Base-by-base conservation (phyloP, 2,888 invertebrate genomes). In the Sisyra terminalis region DNA sequence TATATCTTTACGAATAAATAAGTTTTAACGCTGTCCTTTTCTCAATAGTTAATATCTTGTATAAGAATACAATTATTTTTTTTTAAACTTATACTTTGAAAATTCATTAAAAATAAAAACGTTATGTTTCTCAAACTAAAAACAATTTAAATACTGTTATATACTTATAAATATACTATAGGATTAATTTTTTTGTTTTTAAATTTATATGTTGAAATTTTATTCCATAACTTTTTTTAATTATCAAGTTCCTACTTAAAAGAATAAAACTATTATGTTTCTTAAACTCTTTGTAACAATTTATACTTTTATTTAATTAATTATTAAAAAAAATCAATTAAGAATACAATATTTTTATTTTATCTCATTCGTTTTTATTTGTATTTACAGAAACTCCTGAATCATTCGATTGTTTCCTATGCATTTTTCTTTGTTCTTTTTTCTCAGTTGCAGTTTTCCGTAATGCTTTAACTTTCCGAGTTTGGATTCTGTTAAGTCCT, bases 391-490 rank as follows among this genome's bases (percentile, higher is more conserved):
- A 18, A 18, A 4, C 7, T 13, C 14, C n/a, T 15, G 11, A 15
- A 16, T 15, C 16, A 3, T 37, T 37, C 14, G 13, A n/a, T 37
- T 37, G 11, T 14, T 5, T 13, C 14, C 16, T 37, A 4, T 30
- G 10, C 30, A 29, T 40, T 40, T 68, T 61, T 8, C 69, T 60
- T 51, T 70, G 68, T 13, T 67, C 61, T 51, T 78, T 80, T 51
- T 66, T 75, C 53, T 85, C 84, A 45, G 73, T 71, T 1, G 73
- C 61, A 0, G 79, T 73, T 59, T 85, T 86, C 53, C 77, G 80
- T 40, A 92, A 64, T 31, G 87, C 92, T 62, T 89, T 90, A 75
- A 90, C 82, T 61, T 89, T 90, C 46, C 90, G 74, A 3, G 89
- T 90, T 59, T 94, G 93, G 47, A 96, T 64, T 49, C 75, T 79